Base-by-base conservation (phyloP, 2,888 invertebrate genomes). In the Eristalis arbustorum region DNA sequence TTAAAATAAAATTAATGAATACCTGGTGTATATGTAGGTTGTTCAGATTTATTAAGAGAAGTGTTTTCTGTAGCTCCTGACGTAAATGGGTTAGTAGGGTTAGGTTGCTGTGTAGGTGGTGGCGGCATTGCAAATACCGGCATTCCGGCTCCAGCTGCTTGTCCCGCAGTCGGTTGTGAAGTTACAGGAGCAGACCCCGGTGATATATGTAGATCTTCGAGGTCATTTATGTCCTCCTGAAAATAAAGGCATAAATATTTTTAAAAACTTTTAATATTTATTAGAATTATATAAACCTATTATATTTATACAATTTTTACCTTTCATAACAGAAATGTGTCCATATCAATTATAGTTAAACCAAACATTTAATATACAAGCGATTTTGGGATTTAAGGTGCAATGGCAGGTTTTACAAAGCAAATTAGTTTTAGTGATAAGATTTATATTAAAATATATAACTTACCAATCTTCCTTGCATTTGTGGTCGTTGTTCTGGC, bases 1-100 rank as follows among this genome's bases (percentile, higher is more conserved):
- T 78, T 73, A 42, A 68, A 76, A 79, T 88, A 66, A 49, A 66
- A 85, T 88, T 88, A 88, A 56, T 88, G 74, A 90, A 92, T 92
- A 93, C 93, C 93, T 93, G 93, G 93, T 89, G 93, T 93, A 90
- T 93, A 93, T 88, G 92, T 93, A 84, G 92, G 91, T 89, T 92
- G 92, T 89, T 92, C 93, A 88, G 92, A 90, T 89, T 92, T 90
- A 90, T 93, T 93, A 88, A 93, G 91, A 88, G 92, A 92, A 77
- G 93, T 93, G 83, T 91, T 91, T 89, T 93, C 93, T 62, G 91
- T 93, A 63, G 93, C 91, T 59, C 88, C 91, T 4, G 92, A 90
- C 13, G 92, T 92, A 84, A 93, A 93, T 18, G 93, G 93, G 91
- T 93, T 93, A 37, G 92, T 92, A 62, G 92, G 92, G 81, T 91